Base-by-base conservation (phyloP, 2,888 invertebrate species). In the Phyllotreta striolata region DNA sequence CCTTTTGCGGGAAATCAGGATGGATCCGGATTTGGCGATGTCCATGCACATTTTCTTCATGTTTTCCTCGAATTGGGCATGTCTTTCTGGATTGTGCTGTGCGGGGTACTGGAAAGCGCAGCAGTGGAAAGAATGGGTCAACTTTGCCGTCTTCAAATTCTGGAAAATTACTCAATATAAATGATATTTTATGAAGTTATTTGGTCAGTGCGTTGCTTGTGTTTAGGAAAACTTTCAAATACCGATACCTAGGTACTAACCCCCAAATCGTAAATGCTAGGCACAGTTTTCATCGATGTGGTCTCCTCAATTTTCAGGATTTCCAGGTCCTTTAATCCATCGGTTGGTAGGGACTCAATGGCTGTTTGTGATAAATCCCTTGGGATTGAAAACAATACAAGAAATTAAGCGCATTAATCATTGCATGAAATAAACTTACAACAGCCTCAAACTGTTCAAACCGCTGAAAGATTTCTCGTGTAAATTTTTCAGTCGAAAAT, bases 111-210 rank as follows among this genome's bases (percentile, higher is more conserved):
- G 87, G 81, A 95, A 95, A 6, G 95, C 95, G 80, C 95, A 95
- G 82, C 95, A 95, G 76, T 95, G 95, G 80, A 94, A 93, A 55
- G 92, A 90, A 79, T 94, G 94, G 0, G 93, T 94, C 64, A 95
- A 82, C 76, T 85, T 85, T 0, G 92, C 92, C 74, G 84, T 85
- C 77, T 88, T 85, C 66, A 92, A 81, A 76, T 86, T 85, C 91
- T 92, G 79, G 3, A 71, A 69, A 46, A 59, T 59, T 55, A 40
- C 43, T 56, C 13, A 4, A 10, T 8, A 39, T 40, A 13, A 6
- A 39, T 12, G 5, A 14, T 4, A 13, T 40, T 39, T 14, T 14
- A 9, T 5, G 3, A 24, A 4, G 1, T 24, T 24, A 24, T 24
- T 24, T 24, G 1, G 4, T 3, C 4, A 24, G 24, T 24, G 24